Evolutionary conservation across 2,888 invertebrate genomes (phyloP).

Genomic region (Neoscelio sp.): DNA sequence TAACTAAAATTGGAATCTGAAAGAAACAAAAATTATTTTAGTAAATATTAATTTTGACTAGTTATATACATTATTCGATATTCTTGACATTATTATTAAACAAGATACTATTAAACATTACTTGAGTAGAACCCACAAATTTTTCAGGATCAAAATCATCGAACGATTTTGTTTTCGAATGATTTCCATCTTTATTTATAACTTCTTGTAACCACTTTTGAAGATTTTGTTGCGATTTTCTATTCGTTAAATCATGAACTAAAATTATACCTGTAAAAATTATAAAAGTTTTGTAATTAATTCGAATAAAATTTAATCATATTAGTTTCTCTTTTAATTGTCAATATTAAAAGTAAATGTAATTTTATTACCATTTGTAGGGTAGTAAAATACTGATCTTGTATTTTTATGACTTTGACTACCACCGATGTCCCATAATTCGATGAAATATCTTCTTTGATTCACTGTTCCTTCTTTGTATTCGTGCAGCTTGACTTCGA

Average conservation of each 20-base stretch:
- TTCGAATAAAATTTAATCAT: neutral
- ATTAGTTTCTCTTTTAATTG: constrained; percentile 14
- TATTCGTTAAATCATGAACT: constrained; percentile 98
- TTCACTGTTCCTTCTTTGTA: constrained; percentile 97
- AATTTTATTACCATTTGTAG: constrained; percentile 90
- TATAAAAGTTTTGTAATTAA: neutral
- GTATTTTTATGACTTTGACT: constrained; percentile 96
- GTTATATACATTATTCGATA: too few species aligned
- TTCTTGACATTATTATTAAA: too few species aligned
- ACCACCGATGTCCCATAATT: constrained; percentile 99
- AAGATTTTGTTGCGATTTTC: constrained; percentile 97
- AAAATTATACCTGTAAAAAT: constrained; percentile 90
- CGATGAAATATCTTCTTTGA: constrained; percentile 96
- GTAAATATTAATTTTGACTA: too few species aligned
- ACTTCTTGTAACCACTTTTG: constrained; percentile 97
- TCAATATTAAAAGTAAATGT: constrained; percentile 84
- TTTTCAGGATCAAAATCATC: constrained; percentile 94
- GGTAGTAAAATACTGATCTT: constrained; percentile 96
- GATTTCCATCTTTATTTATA: constrained; percentile 88
- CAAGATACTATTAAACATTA: too few species aligned
- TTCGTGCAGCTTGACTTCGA: constrained; percentile 97
- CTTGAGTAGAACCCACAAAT: constrained; percentile 92
- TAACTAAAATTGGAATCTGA: constrained; percentile 95
- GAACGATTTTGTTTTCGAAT: constrained; percentile 82
- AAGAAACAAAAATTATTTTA: constrained; percentile 77